Percentiles rank a stretch among this genome's conserved stretches.
These are phyloP conservation scores for Siniperca scherzeri DNA, from an alignment of 2,797 vertebrate species.

Conservation along the genomic window DNA sequence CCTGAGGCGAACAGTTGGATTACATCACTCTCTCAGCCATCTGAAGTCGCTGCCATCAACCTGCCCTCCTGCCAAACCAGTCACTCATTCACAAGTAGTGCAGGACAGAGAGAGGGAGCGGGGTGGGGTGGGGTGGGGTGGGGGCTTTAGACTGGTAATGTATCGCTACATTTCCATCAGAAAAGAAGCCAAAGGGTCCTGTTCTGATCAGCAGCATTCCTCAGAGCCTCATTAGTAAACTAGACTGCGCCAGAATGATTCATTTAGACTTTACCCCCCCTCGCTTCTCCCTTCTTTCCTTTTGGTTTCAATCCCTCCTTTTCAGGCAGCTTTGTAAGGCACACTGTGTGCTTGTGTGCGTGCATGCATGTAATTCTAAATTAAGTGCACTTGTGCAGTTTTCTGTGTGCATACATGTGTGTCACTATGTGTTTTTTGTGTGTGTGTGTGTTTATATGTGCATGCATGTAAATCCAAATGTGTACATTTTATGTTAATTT, in stretches of 20 bases:
- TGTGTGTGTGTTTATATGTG: neutral
- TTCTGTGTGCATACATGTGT: neutral
- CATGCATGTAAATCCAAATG: neutral
- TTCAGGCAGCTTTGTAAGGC: constrained; percentile 49
- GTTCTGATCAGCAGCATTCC: constrained; percentile 75
- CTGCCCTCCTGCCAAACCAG: constrained; percentile 20
- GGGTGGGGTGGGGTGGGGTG: neutral
- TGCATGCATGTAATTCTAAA: constrained; percentile 49
- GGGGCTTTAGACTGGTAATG: constrained; percentile 34
- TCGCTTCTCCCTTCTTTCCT: constrained; percentile 21
- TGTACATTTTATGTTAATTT: neutral
- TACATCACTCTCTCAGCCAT: constrained; percentile 20
- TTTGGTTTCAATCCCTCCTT: constrained; percentile 58
- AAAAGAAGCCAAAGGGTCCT: constrained; percentile 68
- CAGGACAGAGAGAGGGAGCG: neutral
- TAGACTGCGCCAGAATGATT: constrained; percentile 71
- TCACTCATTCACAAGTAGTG: constrained; percentile 32
- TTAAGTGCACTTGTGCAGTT: neutral
- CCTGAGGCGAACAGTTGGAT: constrained; percentile 10
- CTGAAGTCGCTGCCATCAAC: constrained; percentile 44
- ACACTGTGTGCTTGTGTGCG: constrained; percentile 32
- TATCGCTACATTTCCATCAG: constrained; percentile 76
- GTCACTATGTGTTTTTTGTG: neutral
- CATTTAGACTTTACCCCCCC: constrained; percentile 58
- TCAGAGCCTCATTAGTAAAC: constrained; percentile 82